A percentile compares a stretch with the other conserved stretches of the same genome.
phyloP scores from a whole-genome alignment of 2,113 vertebrate species.

The Agapornis roseicollis region DNA sequence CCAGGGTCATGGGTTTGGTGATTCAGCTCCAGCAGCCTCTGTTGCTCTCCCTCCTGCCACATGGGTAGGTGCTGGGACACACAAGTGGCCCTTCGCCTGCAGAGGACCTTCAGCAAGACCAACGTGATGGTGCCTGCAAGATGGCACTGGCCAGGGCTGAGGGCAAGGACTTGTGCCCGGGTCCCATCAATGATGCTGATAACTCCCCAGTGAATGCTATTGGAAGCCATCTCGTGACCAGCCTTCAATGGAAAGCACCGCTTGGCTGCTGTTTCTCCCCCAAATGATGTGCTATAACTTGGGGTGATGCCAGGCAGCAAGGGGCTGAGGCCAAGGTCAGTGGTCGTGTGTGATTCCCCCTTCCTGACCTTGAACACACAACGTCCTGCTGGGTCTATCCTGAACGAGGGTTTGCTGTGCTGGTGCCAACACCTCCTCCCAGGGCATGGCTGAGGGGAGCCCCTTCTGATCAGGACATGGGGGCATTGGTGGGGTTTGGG shows the following conservation, averaged over 20 bases:
- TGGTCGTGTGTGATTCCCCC: not conserved
- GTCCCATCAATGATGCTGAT: fast-evolving
- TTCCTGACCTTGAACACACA: not conserved
- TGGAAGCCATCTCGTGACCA: not conserved
- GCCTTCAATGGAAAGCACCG: not conserved
- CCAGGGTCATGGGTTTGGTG: not conserved
- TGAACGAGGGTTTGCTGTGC: not conserved
- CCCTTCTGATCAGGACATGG: not conserved
- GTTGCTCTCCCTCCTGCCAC: not conserved
- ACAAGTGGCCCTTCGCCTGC: not conserved
- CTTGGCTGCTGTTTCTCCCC: not conserved
- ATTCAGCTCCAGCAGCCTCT: not conserved
- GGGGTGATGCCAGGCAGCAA: not conserved
- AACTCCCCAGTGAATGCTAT: not conserved
- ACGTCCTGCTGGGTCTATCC: not conserved
- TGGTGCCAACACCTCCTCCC: not conserved
- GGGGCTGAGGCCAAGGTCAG: not conserved
- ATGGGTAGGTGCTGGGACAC: fast-evolving
- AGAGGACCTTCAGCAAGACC: not conserved
- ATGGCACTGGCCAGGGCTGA: not conserved
- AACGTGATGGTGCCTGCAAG: not conserved
- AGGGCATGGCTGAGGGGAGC: not conserved
- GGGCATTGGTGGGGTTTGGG: not conserved
- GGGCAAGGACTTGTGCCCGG: not conserved
- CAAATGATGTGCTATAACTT: fast-evolving